Conservation (phyloP, 2,113 vertebrate species). For the Felis chaus region DNA sequence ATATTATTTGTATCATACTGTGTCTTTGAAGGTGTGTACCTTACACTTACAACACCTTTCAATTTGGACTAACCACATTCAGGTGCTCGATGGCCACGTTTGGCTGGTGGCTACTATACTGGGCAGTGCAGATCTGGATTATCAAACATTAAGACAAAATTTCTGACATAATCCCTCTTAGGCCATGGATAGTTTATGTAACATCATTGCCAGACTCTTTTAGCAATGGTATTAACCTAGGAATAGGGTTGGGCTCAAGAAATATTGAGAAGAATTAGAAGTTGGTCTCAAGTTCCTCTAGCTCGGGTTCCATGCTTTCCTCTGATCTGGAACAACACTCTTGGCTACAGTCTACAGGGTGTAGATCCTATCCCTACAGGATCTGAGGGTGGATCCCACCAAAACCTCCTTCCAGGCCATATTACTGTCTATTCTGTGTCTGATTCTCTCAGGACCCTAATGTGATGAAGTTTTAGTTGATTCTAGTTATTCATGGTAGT, state of each 20-base stretch:
- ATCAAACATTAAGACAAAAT: background rate
- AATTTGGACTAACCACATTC: background rate
- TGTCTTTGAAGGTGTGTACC: background rate
- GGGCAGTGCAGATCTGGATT: background rate
- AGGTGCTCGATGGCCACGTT: background rate
- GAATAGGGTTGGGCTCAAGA: background rate
- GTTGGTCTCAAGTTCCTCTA: background rate
- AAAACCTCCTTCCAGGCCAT: background rate
- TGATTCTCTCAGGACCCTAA: background rate
- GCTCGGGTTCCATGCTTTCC: background rate
- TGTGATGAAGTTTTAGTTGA: background rate
- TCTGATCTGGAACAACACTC: background rate
- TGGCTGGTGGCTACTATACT: background rate
- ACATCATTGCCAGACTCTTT: background rate
- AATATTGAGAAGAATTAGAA: background rate
- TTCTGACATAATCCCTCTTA: background rate
- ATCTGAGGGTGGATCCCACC: background rate
- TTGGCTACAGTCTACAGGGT: too few species aligned
- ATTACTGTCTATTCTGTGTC: background rate
- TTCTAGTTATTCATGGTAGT: background rate
- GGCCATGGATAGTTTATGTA: background rate
- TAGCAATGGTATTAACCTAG: background rate
- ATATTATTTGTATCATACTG: background rate
- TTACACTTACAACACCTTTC: background rate
- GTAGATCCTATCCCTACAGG: background rate